These are phyloP conservation scores for Myotis yumanensis DNA, from an alignment of 2,113 vertebrate genomes.

Conservation along the genomic window DNA sequence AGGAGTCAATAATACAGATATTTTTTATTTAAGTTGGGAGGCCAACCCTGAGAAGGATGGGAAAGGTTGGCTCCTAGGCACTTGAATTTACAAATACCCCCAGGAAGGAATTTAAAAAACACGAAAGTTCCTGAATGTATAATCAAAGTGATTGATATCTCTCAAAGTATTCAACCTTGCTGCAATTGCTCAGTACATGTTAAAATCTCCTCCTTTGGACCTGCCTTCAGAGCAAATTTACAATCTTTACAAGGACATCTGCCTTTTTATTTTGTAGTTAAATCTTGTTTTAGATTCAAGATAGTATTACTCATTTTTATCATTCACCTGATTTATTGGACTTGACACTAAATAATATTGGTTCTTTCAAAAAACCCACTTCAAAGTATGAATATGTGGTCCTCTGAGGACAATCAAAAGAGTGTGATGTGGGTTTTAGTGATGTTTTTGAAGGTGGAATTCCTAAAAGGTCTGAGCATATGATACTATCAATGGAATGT, in stretches of 20 bases:
- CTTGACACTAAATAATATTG: constrained; percentile 51
- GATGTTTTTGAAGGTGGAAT: not conserved
- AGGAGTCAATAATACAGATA: not conserved
- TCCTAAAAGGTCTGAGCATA: not conserved
- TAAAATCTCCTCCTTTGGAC: not conserved
- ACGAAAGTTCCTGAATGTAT: not conserved
- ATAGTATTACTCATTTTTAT: constrained; percentile 38
- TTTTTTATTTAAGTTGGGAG: not conserved
- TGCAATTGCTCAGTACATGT: not conserved
- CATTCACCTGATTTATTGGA: constrained; percentile 40
- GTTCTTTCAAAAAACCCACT: not conserved
- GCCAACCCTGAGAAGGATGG: not conserved
- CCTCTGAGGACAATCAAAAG: not conserved
- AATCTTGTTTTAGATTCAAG: constrained; percentile 49
- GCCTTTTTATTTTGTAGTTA: constrained; percentile 60
- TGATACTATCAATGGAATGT: not conserved
- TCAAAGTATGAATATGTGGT: not conserved
- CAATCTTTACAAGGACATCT: constrained; percentile 40
- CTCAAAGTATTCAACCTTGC: not conserved
- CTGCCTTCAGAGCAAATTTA: not conserved
- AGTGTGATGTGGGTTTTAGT: not conserved
- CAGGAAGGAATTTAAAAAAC: constrained; percentile 4
- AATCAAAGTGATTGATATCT: constrained; percentile 19
- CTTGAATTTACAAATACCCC: not conserved
- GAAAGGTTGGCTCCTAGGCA: not conserved